Conservation (phyloP, 1,140 invertebrate genomes). For the Drosophila gunungcola region DNA sequence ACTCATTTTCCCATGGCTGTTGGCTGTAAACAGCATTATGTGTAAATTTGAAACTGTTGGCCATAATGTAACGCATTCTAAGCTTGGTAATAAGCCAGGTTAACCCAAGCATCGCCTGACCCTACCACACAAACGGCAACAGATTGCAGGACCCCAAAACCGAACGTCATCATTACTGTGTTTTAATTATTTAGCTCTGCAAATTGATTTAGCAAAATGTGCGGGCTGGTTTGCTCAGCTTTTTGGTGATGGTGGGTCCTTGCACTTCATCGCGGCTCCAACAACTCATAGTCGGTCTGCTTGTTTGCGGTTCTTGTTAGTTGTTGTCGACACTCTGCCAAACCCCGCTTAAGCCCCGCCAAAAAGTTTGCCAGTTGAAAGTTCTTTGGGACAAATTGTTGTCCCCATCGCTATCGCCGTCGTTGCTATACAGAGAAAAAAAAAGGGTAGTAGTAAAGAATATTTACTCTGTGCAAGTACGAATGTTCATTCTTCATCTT, state of each 20-base stretch:
- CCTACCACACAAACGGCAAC: constrained; percentile 1
- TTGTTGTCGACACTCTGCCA: constrained; percentile 7
- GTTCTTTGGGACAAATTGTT: constrained; percentile 50
- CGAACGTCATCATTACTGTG: constrained; percentile 33
- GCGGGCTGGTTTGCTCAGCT: constrained; percentile 15
- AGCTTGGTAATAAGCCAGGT: constrained; percentile 45
- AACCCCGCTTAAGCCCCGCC: neutral
- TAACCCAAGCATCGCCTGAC: neutral
- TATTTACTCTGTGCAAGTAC: too few species aligned
- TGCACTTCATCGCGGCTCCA: constrained; percentile 42
- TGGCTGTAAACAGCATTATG: neutral
- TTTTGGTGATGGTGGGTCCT: constrained; percentile 17
- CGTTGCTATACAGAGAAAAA: neutral
- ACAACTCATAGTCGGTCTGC: constrained; percentile 43
- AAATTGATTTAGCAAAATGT: constrained; percentile 59
- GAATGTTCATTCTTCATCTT: too few species aligned
- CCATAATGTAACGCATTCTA: constrained; percentile 40
- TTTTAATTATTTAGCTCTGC: constrained; percentile 56
- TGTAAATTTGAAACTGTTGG: constrained; percentile 27
- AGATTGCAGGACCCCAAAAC: constrained; percentile 29
- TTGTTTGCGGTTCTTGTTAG: constrained; percentile 57
- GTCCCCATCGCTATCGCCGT: constrained; percentile 6
- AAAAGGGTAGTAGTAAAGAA: too few species aligned
- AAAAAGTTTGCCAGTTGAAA: constrained; percentile 44
- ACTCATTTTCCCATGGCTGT: neutral